Percentiles rank a stretch among this genome's conserved stretches.
phyloP scores from a whole-genome alignment of 2,888 invertebrate genomes.

The Acronicta aceris region DNA sequence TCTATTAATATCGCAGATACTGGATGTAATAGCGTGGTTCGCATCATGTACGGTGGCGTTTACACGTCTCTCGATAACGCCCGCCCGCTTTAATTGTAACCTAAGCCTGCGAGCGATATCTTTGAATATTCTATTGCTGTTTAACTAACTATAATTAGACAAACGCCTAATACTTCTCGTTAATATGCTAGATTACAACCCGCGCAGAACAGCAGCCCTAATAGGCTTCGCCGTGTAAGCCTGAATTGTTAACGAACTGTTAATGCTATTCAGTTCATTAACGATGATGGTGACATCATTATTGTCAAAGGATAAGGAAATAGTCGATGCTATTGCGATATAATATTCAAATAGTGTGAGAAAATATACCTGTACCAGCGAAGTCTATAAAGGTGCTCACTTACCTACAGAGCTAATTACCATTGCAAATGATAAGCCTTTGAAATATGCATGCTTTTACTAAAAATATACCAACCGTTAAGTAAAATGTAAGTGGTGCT shows the following conservation, averaged over 20 bases:
- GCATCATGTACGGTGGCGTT: conserved; percentile 67
- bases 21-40: conserved; percentile 67
- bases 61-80: conserved; percentile 61
- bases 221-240: conserved; percentile 31
- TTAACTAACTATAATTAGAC: conserved; percentile 59
- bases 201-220: conserved; percentile 45
- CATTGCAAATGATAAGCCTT: conserved; percentile 45
- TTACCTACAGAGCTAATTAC: conserved; percentile 37
- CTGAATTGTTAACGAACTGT: conserved; percentile 18
- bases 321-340: conserved; percentile 28
- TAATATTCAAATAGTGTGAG: conserved; percentile 37
- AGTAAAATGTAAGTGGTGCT: conserved; percentile 64
- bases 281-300: conserved; percentile 27
- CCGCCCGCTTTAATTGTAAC: conserved; percentile 67
- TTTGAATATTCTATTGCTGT: conserved; percentile 68
- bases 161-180: conserved; percentile 52
- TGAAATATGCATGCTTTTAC: conserved; percentile 49
- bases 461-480: conserved; percentile 53
- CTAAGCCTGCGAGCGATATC: conserved; percentile 59
- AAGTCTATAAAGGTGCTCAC: conserved; percentile 23
- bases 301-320: conserved; percentile 39
- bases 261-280: conserved; percentile 17
- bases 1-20: conserved; percentile 75
- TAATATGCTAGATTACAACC: conserved; percentile 58
- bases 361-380: conserved; percentile 22